Percentiles rank a stretch among this genome's conserved stretches.
Evolutionary conservation across 2,888 invertebrate genomes (phyloP).

Genomic region (Nomada ferruginata): DNA sequence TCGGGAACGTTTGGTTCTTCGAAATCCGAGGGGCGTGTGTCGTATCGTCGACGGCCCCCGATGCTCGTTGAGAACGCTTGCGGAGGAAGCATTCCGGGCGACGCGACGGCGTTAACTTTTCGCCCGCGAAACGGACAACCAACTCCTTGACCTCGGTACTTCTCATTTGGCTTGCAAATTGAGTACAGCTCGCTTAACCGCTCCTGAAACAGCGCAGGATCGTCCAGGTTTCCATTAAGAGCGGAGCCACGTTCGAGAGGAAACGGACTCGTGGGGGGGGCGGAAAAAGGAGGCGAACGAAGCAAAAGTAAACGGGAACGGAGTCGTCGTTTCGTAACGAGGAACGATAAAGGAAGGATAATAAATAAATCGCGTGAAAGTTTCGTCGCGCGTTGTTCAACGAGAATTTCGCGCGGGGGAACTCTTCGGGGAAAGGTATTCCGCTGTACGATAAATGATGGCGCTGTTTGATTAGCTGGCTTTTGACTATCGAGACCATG

Average conservation of each 20-base stretch:
- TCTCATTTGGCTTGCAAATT: constrained; percentile 71
- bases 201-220: constrained; percentile 5
- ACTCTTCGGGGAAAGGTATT: constrained; percentile 26
- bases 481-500: constrained; percentile 1
- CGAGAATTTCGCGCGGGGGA: constrained; percentile 49
- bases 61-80: background rate
- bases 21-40: constrained; percentile 18
- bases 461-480: constrained; percentile 17
- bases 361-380: constrained; percentile 65
- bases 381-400: constrained; percentile 51
- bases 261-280: background rate
- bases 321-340: constrained; percentile 49
- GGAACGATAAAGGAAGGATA: constrained; percentile 50
- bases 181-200: constrained; percentile 15
- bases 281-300: constrained; percentile 45
- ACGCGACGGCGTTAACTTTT: constrained; percentile 42
- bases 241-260: constrained; percentile 6
- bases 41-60: background rate
- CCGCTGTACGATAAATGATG: background rate
- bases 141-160: constrained; percentile 65
- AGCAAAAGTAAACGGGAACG: constrained; percentile 53
- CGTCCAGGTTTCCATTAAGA: constrained; percentile 35
- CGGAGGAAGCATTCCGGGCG: constrained; percentile 24
- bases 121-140: constrained; percentile 54
- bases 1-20: constrained; percentile 11